Evolutionary conservation across 2,797 vertebrate genomes (phyloP), one percentile per base, ranked within the genome.

Genomic region (Austrolebias charrua): DNA sequence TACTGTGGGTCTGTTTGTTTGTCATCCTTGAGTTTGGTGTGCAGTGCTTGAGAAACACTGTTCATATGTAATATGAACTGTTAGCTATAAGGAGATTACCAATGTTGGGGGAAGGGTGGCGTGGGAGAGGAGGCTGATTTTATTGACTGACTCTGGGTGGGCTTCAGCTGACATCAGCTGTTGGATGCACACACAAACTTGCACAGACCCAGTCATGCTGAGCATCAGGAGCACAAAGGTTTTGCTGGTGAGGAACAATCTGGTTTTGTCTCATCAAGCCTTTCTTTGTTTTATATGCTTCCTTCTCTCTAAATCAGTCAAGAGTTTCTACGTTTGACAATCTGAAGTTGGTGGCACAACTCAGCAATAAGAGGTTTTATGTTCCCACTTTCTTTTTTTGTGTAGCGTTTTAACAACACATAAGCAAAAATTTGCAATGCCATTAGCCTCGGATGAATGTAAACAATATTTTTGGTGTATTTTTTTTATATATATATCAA

Each of bases 241-340:
- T 85, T 31, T 88, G 87, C 84, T 88, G 85, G 83, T 86, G 80
- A 69, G 51, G 60, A 69, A 52, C 64, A 75, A 76, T 72, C 76
- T 40, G 24, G 3, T 11, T 38, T 38, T 38, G 75, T 65, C 73
- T 66, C 14, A 55, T 80, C 61, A 78, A 70, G 63, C 83, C 31
- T 53, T 52, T 62, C 43, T 69, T 33, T 35, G 16, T 2, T 62
- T 51, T 68, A 11, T 60, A 58, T 56, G 42, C 61, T 54, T 79
- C 19, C 35, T 55, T 78, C 43, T 80, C 33, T 47, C 19, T 71
- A 66, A 74, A 77, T 73, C 57, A 70, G 40, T 66, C 43, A 28
- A 28, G 12, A 60, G 24, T 50, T 33, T 68, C 42, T 60, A n/a
- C 57, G n/a, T 8, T n/a, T 33, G 57, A 19, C 54, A 44, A 53